Conservation (phyloP, 1,140 invertebrate genomes). For the Trachymyrmex septentrionalis region DNA sequence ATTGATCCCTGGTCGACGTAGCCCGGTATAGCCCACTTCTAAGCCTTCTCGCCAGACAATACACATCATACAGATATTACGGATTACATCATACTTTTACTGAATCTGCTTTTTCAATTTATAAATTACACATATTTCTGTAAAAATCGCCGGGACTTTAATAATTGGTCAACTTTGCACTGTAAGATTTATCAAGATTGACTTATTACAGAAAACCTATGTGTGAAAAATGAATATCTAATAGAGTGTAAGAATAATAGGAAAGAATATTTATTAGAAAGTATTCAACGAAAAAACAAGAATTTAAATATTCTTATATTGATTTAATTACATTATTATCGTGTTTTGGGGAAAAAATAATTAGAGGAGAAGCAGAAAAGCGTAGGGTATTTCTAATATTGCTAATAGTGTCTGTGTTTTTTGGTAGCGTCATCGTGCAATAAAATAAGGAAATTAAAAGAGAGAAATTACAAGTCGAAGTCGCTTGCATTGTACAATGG, state of each 20-base stretch:
- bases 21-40: not conserved
- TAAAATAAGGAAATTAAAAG: conserved; percentile 1
- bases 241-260: not conserved
- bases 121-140: conserved; percentile 39
- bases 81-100: not conserved
- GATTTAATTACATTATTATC: conserved; percentile 22
- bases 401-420: conserved; percentile 19
- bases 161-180: not conserved
- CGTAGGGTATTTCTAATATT: conserved; percentile 9
- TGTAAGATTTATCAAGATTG: not conserved
- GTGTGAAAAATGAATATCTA: not conserved
- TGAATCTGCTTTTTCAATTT: conserved; percentile 37
- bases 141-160: not conserved
- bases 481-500: conserved; percentile 54
- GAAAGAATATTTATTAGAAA: not conserved
- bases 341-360: conserved; percentile 10
- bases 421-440: conserved; percentile 10
- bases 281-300: not conserved
- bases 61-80: conserved; percentile 18
- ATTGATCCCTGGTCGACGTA: conserved; percentile 61
- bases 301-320: not conserved
- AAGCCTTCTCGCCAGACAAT: conserved; percentile 18
- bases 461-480: conserved; percentile 68
- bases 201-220: not conserved
- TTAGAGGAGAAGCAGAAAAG: not conserved